These are phyloP conservation scores for Cataglyphis hispanica DNA, from an alignment of 1,140 invertebrate species.

Conservation along the genomic window DNA sequence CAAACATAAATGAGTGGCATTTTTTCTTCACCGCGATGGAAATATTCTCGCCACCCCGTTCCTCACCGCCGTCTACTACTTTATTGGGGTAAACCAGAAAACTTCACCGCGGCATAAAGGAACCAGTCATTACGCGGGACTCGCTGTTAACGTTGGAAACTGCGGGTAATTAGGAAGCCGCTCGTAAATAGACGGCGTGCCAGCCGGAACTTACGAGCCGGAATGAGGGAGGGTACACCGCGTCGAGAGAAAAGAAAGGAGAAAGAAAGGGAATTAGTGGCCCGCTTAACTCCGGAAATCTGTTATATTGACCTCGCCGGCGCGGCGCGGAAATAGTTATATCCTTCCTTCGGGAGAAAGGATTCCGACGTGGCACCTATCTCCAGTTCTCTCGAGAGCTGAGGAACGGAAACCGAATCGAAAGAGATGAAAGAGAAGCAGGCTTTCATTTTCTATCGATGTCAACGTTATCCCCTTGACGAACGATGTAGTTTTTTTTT, in stretches of 20 bases:
- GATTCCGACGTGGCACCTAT: slow-evolving; percentile 47
- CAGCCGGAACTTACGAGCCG: slow-evolving; percentile 35
- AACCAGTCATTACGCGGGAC: slow-evolving; percentile 72
- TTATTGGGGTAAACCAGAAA: slow-evolving; percentile 59
- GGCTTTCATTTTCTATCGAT: slow-evolving; percentile 12
- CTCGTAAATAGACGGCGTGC: slow-evolving; percentile 77
- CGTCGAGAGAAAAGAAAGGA: slow-evolving; percentile 38
- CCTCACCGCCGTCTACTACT: slow-evolving; percentile 9
- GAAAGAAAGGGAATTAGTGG: slow-evolving; percentile 36
- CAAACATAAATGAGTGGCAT: not conserved
- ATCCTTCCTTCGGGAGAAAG: not conserved
- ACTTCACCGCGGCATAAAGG: slow-evolving; percentile 65
- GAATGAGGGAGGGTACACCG: slow-evolving; percentile 19
- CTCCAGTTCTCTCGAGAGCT: not conserved
- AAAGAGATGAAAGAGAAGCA: slow-evolving; percentile 52
- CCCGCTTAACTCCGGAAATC: slow-evolving; percentile 33
- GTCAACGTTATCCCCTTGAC: slow-evolving; percentile 11
- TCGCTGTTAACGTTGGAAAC: slow-evolving; percentile 80
- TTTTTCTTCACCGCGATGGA: not conserved
- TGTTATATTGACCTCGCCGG: slow-evolving; percentile 49
- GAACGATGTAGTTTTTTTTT: not conserved
- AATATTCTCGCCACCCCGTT: slow-evolving; percentile 13
- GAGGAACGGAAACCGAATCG: not conserved
- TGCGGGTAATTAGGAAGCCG: slow-evolving; percentile 83
- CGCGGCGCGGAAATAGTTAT: slow-evolving; percentile 33